Evolutionary conservation across 2,113 vertebrate species (phyloP).

Genomic region (Oreochromis spilurus): DNA sequence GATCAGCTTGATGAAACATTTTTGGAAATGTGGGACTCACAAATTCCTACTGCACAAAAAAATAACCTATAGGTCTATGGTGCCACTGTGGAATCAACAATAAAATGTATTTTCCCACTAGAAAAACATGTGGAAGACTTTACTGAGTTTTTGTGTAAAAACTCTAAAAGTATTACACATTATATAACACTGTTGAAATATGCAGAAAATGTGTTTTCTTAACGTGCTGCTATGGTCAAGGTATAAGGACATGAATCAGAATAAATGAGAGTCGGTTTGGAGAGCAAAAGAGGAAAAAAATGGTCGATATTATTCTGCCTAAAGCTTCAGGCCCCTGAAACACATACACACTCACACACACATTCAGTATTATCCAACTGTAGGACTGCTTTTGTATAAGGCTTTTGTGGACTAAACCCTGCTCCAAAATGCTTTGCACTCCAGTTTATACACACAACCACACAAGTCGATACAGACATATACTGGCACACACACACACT

Average conservation of each 20-base stretch:
- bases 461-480: conserved; percentile 21
- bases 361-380: background rate
- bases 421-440: conserved; percentile 16
- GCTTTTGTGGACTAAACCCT: conserved; percentile 47
- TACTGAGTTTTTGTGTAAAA: background rate
- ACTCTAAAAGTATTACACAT: background rate
- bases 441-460: conserved; percentile 11
- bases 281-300: background rate
- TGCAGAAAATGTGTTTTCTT: background rate
- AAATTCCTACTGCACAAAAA: background rate
- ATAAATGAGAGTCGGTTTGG: background rate
- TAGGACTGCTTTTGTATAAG: conserved; percentile 28
- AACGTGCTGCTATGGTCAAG: background rate
- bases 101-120: background rate
- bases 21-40: background rate
- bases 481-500: background rate
- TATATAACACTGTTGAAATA: background rate
- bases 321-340: background rate
- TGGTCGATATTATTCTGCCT: background rate
- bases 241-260: background rate
- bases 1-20: background rate
- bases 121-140: background rate
- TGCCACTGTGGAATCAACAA: background rate
- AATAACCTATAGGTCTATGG: background rate
- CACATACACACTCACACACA: background rate